Evolutionary conservation across 2,113 vertebrate genomes (phyloP).

Genomic region (Dicentrarchus labrax): DNA sequence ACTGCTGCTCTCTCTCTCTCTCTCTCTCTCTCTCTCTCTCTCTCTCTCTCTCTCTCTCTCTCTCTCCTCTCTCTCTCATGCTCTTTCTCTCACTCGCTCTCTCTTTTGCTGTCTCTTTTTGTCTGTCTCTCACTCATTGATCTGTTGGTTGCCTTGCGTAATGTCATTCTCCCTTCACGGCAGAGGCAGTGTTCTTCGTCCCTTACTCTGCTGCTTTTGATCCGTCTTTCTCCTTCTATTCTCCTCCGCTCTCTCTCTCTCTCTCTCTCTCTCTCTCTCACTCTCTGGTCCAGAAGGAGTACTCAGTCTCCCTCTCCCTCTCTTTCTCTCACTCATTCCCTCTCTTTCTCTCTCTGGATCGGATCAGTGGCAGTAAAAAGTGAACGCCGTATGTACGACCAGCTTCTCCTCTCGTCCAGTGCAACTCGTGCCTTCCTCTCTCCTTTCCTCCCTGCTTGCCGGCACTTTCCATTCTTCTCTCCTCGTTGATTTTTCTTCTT

Average conservation of each 20-base stretch:
- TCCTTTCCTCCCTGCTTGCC: conserved; percentile 23
- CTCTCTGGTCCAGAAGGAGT: neutral
- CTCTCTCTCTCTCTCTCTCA: neutral
- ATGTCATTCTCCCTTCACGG: conserved; percentile 68
- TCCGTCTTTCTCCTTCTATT: conserved; percentile 22
- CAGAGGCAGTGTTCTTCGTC: conserved; percentile 67
- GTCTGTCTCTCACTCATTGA: conserved; percentile 52
- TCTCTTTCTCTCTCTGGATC: conserved; percentile 32
- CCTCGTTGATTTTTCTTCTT: conserved; percentile 72
- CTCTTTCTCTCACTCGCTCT: conserved; percentile 34
- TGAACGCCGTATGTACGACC: conserved; percentile 45
- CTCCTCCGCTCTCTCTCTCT: neutral
- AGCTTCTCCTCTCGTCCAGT: conserved; percentile 51
- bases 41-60: conserved; percentile 49
- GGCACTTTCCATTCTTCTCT: conserved; percentile 58
- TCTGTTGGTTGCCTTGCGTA: conserved; percentile 43
- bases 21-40: neutral
- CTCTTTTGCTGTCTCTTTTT: conserved; percentile 37
- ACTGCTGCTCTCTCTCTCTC: neutral
- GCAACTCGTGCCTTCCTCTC: conserved; percentile 56
- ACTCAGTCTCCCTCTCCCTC: neutral
- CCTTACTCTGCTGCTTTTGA: conserved; percentile 52
- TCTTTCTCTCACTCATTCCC: neutral
- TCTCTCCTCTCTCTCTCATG: conserved; percentile 35
- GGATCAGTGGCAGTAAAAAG: conserved; percentile 67